Base-by-base conservation (phyloP, 2,888 invertebrate species). In the Galerucella nymphaeae region DNA sequence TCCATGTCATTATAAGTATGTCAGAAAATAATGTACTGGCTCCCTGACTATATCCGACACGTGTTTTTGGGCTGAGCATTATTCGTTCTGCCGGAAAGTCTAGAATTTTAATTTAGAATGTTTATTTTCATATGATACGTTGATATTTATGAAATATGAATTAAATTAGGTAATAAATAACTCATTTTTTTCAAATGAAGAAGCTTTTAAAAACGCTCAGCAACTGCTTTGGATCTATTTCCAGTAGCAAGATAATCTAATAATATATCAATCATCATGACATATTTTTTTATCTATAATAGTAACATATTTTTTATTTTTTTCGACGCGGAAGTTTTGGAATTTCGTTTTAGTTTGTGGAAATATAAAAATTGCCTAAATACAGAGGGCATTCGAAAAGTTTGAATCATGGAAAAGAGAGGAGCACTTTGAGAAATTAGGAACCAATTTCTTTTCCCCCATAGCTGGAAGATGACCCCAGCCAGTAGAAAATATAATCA, bases 81-180 rank as follows among this genome's bases (percentile, higher is more conserved):
- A n/a, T 14, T 50, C 50, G 50, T 50, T 50, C 53, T 5, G 18
- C 53, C 53, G 11, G 18, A 45, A 14, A 14, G 45, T 45, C 45
- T 45, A 45, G 45, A 53, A 53, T 53, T 53, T 53, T 53, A 53
- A 53, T 53, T 53, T 18, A 53, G 53, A 53, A 53, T 53, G 53
- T 53, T 53, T 53, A 53, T 53, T 53, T 53, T 53, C 53, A 53
- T 53, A 4, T 18, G 16, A 16, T 16, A 18, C 53, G 53, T 53
- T 53, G 53, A 53, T 16, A 53, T 58, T 18, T 42, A 42, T 62
- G 61, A 62, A 62, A 62, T 62, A 62, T 62, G 61, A 42, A 62
- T 62, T 62, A 18, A 41, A 62, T 14, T 13, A 41, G 42, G 61
- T 42, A 16, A 62, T 62, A 62, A 62, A 18, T 62, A 23, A 62